Base-by-base conservation (phyloP, 2,113 vertebrate species). In the Macroglossus sobrinus region DNA sequence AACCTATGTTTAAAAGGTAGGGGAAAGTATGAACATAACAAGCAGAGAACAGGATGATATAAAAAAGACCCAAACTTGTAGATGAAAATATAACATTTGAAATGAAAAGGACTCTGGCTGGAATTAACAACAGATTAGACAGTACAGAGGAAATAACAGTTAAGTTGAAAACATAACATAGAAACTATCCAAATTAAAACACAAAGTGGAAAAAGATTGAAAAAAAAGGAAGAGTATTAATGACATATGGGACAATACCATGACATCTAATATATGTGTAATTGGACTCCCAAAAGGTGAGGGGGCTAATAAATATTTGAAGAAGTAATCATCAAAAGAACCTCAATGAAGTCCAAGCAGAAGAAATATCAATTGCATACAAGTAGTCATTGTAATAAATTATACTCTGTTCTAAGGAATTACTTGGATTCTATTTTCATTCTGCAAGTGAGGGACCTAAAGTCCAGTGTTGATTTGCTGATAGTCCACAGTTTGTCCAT, bases 11-110 rank as follows among this genome's bases (percentile, higher is more conserved):
- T 64, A 45, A 38, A 94, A 75, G 3, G 12, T 50, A 71, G 53
- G 75, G 33, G 50, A 85, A 86, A 84, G 22, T 16, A 81, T 30
- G 15, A 68, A 35, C 40, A 57, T 69, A 19, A 64, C 40, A 71
- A 76, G 5, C 63, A 84, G n/a, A 75, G 18, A 78, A 74, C 72
- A 61, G 1, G 2, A 26, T 80, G 0, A 33, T 85, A 64, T 79
- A 53, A 90, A 68, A 78, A 84, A 43, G 40, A 47, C 8, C 11
- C 4, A 64, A 21, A 87, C 40, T 90, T 92, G 21, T 71, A 64
- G 57, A 84, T 93, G 55, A 94, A 94, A 61, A 81, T 92, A 53
- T 61, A 81, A 74, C 22, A 87, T 78, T 16, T 69, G 16, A 94
- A 92, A 94, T 82, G 6, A 71, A 94, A 85, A 82, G 26, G 43